phyloP scores from a whole-genome alignment of 2,888 invertebrate species.

The Hirtodrosophila histrioides region DNA sequence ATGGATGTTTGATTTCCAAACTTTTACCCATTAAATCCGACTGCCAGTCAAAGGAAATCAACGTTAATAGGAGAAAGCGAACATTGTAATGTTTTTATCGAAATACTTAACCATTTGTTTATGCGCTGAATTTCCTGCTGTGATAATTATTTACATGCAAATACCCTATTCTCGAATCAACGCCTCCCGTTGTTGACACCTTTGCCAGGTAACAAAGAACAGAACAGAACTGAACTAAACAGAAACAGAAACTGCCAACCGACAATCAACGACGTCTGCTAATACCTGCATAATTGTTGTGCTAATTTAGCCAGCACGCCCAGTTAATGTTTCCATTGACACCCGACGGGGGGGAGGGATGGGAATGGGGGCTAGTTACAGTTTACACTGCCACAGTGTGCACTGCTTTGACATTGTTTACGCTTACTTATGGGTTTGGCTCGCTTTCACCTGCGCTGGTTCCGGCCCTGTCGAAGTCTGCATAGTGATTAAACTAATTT shows the following conservation, averaged over 20 bases:
- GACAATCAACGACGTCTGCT: slow-evolving; percentile 50
- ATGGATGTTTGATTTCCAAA: too few relatives aligned
- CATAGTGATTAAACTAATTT: slow-evolving; percentile 79
- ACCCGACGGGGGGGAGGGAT: slow-evolving; percentile 41
- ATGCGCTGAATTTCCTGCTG: too few relatives aligned
- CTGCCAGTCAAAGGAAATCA: too few relatives aligned
- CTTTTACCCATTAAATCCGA: too few relatives aligned
- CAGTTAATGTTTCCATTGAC: slow-evolving; percentile 78
- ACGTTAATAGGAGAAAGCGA: too few relatives aligned
- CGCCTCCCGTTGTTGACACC: slow-evolving; percentile 34
- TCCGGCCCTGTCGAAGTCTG: slow-evolving; percentile 28
- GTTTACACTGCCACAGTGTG: slow-evolving; percentile 32
- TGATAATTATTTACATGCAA: slow-evolving; percentile 8
- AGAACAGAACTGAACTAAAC: too few relatives aligned
- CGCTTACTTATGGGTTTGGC: slow-evolving; percentile 73
- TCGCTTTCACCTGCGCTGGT: slow-evolving; percentile 22
- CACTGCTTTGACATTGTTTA: slow-evolving; percentile 78
- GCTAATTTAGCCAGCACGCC: slow-evolving; percentile 77
- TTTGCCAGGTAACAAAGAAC: slow-evolving; percentile 19
- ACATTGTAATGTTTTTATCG: too few relatives aligned
- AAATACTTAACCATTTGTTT: too few relatives aligned
- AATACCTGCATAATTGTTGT: slow-evolving; percentile 74
- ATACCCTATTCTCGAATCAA: slow-evolving; percentile 4
- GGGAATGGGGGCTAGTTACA: slow-evolving; percentile 2
- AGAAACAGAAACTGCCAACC: neutral